Conservation (phyloP, 2,113 vertebrate genomes). For the Anarhynchus alexandrinus region DNA sequence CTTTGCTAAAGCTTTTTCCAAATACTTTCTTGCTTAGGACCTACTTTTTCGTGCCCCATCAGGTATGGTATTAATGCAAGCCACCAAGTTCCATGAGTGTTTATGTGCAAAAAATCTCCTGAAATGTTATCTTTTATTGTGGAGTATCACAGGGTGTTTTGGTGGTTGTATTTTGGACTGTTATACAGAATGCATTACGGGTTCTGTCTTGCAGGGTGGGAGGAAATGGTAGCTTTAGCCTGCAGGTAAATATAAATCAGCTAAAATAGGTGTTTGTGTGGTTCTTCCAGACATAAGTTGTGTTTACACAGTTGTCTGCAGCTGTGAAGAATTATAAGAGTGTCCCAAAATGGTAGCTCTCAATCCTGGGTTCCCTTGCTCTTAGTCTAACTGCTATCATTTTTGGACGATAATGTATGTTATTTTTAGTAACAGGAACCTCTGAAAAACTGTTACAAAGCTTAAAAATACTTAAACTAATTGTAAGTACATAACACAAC, state of each 20-base stretch:
- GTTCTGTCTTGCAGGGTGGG: background rate
- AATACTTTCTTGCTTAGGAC: background rate
- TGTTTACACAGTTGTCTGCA: slow-evolving; percentile 25
- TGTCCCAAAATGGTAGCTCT: background rate
- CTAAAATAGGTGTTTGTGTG: background rate
- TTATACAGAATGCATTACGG: background rate
- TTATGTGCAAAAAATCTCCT: background rate
- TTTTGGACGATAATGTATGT: background rate
- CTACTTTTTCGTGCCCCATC: background rate
- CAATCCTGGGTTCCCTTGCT: background rate
- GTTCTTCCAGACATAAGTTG: background rate
- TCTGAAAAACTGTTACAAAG: background rate
- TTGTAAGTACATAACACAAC: background rate
- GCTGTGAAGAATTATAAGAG: background rate
- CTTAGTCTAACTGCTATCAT: background rate
- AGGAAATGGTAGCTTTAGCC: background rate
- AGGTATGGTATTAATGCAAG: background rate
- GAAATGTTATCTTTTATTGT: background rate
- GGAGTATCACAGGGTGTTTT: background rate
- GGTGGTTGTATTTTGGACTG: background rate
- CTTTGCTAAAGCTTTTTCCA: background rate
- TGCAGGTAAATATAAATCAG: background rate
- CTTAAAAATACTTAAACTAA: background rate
- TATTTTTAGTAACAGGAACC: background rate
- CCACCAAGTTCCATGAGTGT: background rate